phyloP scores from a whole-genome alignment of 2,113 vertebrate species.

The Rhodinocichla rosea region DNA sequence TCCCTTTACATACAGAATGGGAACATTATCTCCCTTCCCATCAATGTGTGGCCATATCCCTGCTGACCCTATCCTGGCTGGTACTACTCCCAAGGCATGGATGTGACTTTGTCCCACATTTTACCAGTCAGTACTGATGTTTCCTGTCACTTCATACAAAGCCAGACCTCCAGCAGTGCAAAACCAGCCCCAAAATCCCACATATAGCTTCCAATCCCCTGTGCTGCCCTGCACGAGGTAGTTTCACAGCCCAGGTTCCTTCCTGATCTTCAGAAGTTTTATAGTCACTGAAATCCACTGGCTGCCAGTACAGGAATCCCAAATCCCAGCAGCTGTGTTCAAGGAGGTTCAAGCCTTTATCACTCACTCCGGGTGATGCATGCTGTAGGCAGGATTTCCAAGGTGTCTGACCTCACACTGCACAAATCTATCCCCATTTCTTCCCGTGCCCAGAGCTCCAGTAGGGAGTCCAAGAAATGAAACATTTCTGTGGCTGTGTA shows the following conservation, averaged over 20 bases:
- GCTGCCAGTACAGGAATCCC: neutral
- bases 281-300: neutral
- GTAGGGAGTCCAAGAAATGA: neutral
- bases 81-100: neutral
- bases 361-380: neutral
- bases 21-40: neutral
- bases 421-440: neutral
- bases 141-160: neutral
- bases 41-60: neutral
- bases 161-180: neutral
- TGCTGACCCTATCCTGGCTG: neutral
- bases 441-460: neutral
- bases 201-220: neutral
- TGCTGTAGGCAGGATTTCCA: neutral
- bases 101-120: neutral
- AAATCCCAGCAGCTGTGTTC: neutral
- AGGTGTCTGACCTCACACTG: neutral
- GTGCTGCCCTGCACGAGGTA: fast-evolving
- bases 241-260: neutral
- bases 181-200: neutral
- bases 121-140: fast-evolving
- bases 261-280: neutral
- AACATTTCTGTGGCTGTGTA: neutral
- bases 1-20: neutral
- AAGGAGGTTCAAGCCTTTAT: neutral